Evolutionary conservation across 2,888 invertebrate genomes (phyloP).

Genomic region (Criorhina ranunculi): DNA sequence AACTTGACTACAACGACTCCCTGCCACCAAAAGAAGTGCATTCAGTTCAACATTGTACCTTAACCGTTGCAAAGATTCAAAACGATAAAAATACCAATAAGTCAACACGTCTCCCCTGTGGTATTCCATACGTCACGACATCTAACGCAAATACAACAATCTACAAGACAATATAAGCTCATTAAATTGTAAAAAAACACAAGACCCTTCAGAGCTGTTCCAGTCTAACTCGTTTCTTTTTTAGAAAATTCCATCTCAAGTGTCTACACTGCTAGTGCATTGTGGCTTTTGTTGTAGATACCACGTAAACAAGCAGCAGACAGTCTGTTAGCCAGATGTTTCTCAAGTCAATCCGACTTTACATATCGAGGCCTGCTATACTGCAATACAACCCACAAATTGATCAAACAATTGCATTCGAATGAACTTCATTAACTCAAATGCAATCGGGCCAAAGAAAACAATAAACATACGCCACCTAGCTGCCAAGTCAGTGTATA

Average conservation of each 20-base stretch:
- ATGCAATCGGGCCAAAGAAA: slow-evolving; percentile 38
- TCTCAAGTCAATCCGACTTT: slow-evolving; percentile 19
- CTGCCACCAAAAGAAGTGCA: neutral
- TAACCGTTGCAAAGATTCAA: neutral
- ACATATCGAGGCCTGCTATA: neutral
- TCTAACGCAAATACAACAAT: neutral
- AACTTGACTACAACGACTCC: too few relatives aligned
- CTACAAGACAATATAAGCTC: slow-evolving; percentile 18
- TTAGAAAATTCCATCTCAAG: slow-evolving; percentile 31
- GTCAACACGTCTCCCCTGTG: slow-evolving; percentile 1
- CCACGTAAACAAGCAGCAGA: slow-evolving; percentile 51
- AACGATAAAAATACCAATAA: slow-evolving; percentile 4
- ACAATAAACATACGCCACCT: slow-evolving; percentile 9
- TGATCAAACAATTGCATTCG: slow-evolving; percentile 58
- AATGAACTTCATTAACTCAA: slow-evolving; percentile 45
- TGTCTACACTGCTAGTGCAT: slow-evolving; percentile 5
- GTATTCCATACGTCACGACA: slow-evolving; percentile 3
- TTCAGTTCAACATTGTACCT: neutral
- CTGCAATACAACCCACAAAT: slow-evolving; percentile 56
- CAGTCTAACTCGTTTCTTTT: slow-evolving; percentile 11
- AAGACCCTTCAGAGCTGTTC: slow-evolving; percentile 17
- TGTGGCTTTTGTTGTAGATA: slow-evolving; percentile 26
- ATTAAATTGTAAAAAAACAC: slow-evolving; percentile 31
- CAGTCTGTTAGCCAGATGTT: slow-evolving; percentile 71
- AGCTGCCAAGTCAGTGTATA: neutral